phyloP scores from a whole-genome alignment of 2,888 invertebrate species.

The Platycheirus rosarum region DNA sequence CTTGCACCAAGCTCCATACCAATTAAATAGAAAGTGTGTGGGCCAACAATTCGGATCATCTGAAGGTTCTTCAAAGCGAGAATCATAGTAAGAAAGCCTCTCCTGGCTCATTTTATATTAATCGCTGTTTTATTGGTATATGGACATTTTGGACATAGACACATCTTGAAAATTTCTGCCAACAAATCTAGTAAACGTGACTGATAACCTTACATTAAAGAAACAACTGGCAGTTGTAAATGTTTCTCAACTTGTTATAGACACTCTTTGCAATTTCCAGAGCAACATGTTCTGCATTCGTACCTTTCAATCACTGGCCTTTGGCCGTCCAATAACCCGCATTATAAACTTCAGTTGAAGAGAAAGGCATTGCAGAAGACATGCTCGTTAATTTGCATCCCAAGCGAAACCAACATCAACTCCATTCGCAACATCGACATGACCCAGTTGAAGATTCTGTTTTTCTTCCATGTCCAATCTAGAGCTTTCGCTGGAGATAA shows the following conservation, averaged over 20 bases:
- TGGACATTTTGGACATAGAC: too few species aligned
- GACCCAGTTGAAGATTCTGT: conserved; percentile 66
- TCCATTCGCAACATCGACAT: conserved; percentile 67
- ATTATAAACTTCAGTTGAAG: conserved; percentile 32
- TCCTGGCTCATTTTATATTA: too few species aligned
- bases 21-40: too few species aligned
- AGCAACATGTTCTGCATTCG: conserved; percentile 51
- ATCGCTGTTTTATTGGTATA: too few species aligned
- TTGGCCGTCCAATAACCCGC: conserved; percentile 46
- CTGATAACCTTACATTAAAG: conserved; percentile 52
- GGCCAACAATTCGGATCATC: too few species aligned
- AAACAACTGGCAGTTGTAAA: conserved; percentile 45
- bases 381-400: conserved; percentile 72
- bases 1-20: too few species aligned
- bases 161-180: too few species aligned
- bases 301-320: conserved; percentile 69
- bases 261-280: conserved; percentile 25
- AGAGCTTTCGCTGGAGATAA: conserved; percentile 61
- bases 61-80: too few species aligned
- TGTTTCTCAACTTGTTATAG: conserved; percentile 40
- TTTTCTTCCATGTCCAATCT: conserved; percentile 2
- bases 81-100: too few species aligned
- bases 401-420: conserved; percentile 37
- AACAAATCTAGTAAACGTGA: too few species aligned
- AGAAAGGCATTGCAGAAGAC: conserved; percentile 67